Evolutionary conservation across 2,888 invertebrate species (phyloP), one percentile per base, ranked within the genome.

Genomic region (Tortricodes alternella): DNA sequence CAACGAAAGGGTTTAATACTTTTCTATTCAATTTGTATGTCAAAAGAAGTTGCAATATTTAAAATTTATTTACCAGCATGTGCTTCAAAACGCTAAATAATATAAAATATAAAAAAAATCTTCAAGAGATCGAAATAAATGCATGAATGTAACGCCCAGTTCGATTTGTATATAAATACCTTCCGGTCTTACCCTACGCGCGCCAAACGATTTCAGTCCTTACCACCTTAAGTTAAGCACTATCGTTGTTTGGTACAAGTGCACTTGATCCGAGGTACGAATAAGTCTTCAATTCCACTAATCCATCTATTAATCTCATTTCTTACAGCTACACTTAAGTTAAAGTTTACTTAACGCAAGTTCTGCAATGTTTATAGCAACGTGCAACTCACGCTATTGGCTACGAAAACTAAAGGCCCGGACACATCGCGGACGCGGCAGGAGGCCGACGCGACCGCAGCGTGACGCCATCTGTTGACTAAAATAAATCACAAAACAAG

Each of bases 231-330:
- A 46, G 56, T 61, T 66, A 72, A 66, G 60, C 61, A 63, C 68
- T 66, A 71, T 75, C 74, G 76, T 78, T 76, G 76, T 70, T 68
- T 62, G 64, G 53, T 50, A 55, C 62, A 71, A 77, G 77, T 76
- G 77, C 77, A 78, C 77, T 78, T 63, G 44, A 15, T 44, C 44
- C 11, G 44, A 44, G 27, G 18, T 29, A 44, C 44, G 27, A 27
- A 27, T 43, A 44, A 44, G 44, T 44, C 44, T 29, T 44, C 27
- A 44, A 44, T 44, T 44, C 29, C 18, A 44, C 37, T 5, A 39
- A 39, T 6, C 38, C 43, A 52, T 58, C 55, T 16, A 6, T 15
- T 18, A 29, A n/a, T 16, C 3, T 23, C 44, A n/a, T 29, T 9
- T 29, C 44, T 29, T 44, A 24, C 13, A 13, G 18, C 11, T 39